Base-by-base conservation (phyloP, 1,140 invertebrate species). In the Caerostris extrusa region DNA sequence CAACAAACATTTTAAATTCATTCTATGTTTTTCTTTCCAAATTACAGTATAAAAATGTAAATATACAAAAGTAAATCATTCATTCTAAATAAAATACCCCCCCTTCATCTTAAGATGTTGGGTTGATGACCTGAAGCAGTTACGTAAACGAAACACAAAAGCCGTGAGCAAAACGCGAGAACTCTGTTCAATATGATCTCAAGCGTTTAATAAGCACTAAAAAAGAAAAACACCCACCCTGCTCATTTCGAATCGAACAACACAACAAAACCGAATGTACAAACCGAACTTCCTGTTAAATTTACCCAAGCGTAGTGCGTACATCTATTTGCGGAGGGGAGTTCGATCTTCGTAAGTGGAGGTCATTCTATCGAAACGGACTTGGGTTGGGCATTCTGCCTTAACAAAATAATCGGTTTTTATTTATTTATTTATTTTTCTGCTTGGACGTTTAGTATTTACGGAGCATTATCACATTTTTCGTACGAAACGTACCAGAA, bases 181-280 rank as follows among this genome's bases (percentile, higher is more conserved):
- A n/a, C 55, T n/a, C 55, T n/a, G 57, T n/a, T 19, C 82, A 8
- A 14, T n/a, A 69, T 5, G 8, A 12, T 71, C 87, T 90, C 87
- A 90, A 90, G 57, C 89, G 56, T 91, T 91, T 81, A 91, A 91
- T 81, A 91, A 91, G 89, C 53, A 50, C 57, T 81, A 90, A 90
- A 90, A 90, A 90, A 90, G 71, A 90, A 90, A 71, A 71, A 90
- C 56, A 55, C 53, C 58, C 5, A 34, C 88, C 57, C n/a, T 64
- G 34, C 58, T 87, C 85, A 87, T 87, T 83, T 87, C 57, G 85
- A 64, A 17, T 88, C 14, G 61, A 71, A 56, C 6, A 90, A 50
- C n/a, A 90, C 64, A 69, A 71, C 34, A 90, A 56, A 55, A 56
- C 85, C 53, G 61, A 87, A 58, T 58, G 8, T 34, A 61, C 60